phyloP scores from a whole-genome alignment of 2,113 vertebrate genomes.

The Martes martes region DNA sequence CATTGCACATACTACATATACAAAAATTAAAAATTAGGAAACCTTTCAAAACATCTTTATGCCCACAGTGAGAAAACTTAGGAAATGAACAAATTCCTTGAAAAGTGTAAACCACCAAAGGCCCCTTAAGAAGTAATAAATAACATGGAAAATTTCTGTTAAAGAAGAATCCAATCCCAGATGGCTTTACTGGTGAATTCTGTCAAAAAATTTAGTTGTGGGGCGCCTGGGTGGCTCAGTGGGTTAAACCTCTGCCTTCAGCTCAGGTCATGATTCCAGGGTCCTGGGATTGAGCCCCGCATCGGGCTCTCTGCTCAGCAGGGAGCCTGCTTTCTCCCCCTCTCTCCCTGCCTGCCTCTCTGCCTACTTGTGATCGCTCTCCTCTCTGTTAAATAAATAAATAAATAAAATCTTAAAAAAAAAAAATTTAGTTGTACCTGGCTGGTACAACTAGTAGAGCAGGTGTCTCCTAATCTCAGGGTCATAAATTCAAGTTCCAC shows the following conservation, averaged over 20 bases:
- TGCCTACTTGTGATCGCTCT: too few species aligned
- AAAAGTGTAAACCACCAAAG: background rate
- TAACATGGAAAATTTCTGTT: background rate
- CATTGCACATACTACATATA: background rate
- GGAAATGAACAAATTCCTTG: background rate
- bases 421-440: background rate
- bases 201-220: background rate
- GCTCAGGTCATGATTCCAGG: too few species aligned
- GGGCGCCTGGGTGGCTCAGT: too few species aligned
- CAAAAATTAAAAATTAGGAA: background rate
- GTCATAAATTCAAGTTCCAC: background rate
- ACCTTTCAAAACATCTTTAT: background rate
- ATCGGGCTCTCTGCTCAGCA: too few species aligned
- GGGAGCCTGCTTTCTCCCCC: too few species aligned
- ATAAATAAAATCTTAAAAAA: too few species aligned
- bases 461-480: background rate
- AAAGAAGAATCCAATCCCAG: background rate
- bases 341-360: too few species aligned
- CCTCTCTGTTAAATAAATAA: too few species aligned
- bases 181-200: background rate
- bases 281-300: too few species aligned
- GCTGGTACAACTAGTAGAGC: background rate
- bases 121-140: background rate
- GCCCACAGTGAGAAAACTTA: background rate
- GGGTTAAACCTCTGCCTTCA: too few species aligned